phyloP scores from a whole-genome alignment of 2,888 invertebrate genomes.

The Meta bourneti region DNA sequence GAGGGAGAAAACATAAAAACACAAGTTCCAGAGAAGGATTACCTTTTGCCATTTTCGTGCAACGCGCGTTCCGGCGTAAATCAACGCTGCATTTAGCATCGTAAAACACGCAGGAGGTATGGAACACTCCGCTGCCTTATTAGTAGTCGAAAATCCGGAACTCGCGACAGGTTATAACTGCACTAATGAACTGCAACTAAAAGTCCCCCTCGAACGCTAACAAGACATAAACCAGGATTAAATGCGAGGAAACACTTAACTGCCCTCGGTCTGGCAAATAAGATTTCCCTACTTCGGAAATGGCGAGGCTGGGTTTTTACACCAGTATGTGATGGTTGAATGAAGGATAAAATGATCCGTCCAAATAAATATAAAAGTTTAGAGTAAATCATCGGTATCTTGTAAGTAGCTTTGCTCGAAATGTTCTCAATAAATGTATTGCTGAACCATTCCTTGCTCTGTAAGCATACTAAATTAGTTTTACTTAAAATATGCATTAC shows the following conservation, averaged over 20 bases:
- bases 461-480: no score
- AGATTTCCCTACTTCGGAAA: not conserved
- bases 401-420: no score
- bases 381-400: no score
- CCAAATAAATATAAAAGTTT: no score
- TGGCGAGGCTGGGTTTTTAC: not conserved
- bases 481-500: no score
- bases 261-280: conserved; percentile 4
- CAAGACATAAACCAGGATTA: conserved; percentile 71
- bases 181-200: conserved; percentile 30
- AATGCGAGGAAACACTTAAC: conserved; percentile 54
- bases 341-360: no score
- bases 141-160: conserved; percentile 58
- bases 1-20: not conserved
- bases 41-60: conserved; percentile 1
- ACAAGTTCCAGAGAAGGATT: not conserved
- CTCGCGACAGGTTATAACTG: conserved; percentile 36
- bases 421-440: no score
- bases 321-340: no score
- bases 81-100: conserved; percentile 23
- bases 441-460: no score
- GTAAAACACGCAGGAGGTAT: conserved; percentile 33
- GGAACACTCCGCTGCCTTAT: conserved; percentile 15
- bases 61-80: conserved; percentile 4
- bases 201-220: conserved; percentile 16